Conservation (phyloP, 2,797 vertebrate genomes). For the Gouania willdenowi region DNA sequence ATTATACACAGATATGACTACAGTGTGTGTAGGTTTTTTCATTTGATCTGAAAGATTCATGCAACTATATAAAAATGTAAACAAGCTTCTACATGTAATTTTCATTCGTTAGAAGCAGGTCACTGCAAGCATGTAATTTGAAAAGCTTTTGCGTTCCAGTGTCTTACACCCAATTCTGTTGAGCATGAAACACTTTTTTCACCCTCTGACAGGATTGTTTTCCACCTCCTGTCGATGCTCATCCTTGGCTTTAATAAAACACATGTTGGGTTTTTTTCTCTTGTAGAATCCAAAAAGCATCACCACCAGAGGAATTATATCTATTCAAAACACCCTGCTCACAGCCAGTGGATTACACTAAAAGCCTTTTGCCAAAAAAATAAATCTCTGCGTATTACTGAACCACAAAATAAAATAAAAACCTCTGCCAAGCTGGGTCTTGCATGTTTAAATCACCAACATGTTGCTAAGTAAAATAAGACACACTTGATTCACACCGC, state of each 20-base stretch:
- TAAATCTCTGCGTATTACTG: too few species aligned
- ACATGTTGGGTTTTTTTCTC: slow-evolving; percentile 22
- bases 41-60: slow-evolving; percentile 8
- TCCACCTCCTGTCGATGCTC: slow-evolving; percentile 27
- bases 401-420: too few species aligned
- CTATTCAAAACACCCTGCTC: slow-evolving; percentile 29
- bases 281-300: slow-evolving; percentile 19
- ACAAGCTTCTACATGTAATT: neutral
- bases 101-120: slow-evolving; percentile 18
- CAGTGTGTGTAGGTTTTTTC: too few species aligned
- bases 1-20: too few species aligned
- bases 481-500: too few species aligned
- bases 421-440: too few species aligned
- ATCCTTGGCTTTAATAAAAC: neutral
- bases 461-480: too few species aligned
- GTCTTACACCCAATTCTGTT: slow-evolving; percentile 35
- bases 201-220: slow-evolving; percentile 18
- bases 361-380: slow-evolving; percentile 3
- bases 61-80: slow-evolving; percentile 9
- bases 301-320: slow-evolving; percentile 45
- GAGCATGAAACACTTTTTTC: slow-evolving; percentile 19
- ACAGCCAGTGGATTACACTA: slow-evolving; percentile 50
- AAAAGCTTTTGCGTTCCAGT: slow-evolving; percentile 43
- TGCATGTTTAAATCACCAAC: too few species aligned
- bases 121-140: slow-evolving; percentile 11